Base-by-base conservation (phyloP, 2,888 invertebrate genomes). In the Lathronympha strigana region DNA sequence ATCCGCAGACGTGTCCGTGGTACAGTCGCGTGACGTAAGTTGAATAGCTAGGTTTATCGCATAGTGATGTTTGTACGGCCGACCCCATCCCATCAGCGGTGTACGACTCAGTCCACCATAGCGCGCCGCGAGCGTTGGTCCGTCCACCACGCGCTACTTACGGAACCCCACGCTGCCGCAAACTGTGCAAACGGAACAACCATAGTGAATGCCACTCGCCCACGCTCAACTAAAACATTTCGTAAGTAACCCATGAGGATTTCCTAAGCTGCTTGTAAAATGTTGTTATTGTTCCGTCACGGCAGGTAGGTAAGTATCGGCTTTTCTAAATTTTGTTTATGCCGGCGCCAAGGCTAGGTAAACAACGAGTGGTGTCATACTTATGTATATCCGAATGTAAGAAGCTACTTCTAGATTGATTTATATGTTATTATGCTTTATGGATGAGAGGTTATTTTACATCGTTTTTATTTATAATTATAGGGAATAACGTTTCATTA, bases 41-140 rank as follows among this genome's bases (percentile, higher is more conserved):
- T 64, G 73, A 76, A 76, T 83, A 82, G 77, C 80, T 79, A 81
- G 79, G 68, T 76, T 72, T 72, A 72, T 79, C 77, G 67, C 60
- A 61, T 76, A 77, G 73, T 68, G 71, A 67, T 82, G 83, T 84
- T 85, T 84, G 81, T 76, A 76, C 83, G 86, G 81, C 79, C 85
- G 87, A 86, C 87, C 88, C 85, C 84, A 86, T 86, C 86, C 82
- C 81, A 83, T 82, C 76, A 80, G 75, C 73, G 72, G 36, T 55
- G 62, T 50, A 64, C 73, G 36, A 40, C 6, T 19, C 84, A 88
- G 88, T 89, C 68, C 80, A 84, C 86, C 84, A 88, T 84, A 86
- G 87, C 77, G 67, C 82, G 84, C 68, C 87, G 88, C 81, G 83
- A 83, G 83, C 82, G 83, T 80, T 73, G 74, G 84, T 81, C 8